Percentiles rank a stretch among this genome's conserved stretches.
These are phyloP conservation scores for Eufriesea mexicana DNA, from an alignment of 1,140 invertebrate genomes.

Conservation along the genomic window DNA sequence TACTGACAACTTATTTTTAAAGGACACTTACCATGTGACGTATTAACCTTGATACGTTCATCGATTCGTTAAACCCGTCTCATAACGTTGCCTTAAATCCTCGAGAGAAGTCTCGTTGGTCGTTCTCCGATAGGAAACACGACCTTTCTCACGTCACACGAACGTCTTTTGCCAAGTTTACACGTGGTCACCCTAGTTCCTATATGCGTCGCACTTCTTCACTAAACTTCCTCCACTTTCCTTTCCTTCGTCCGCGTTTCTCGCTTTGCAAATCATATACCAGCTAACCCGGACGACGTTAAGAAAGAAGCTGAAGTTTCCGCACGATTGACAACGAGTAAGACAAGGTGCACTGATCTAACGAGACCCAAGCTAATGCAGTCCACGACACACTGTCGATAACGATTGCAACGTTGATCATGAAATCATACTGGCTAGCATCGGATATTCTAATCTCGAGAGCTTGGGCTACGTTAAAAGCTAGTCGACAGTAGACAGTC, in stretches of 20 bases:
- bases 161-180: conserved; percentile 29
- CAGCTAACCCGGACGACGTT: background rate
- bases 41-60: conserved; percentile 53
- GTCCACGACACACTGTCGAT: background rate
- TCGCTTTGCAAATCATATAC: background rate
- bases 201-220: conserved; percentile 51
- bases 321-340: background rate
- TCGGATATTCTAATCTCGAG: background rate
- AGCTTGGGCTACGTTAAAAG: background rate
- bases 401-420: background rate
- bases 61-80: conserved; percentile 53
- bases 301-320: too few species aligned
- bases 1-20: background rate
- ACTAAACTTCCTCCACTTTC: conserved; percentile 51
- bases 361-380: background rate
- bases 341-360: conserved; percentile 23
- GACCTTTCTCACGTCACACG: conserved; percentile 41
- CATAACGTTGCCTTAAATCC: conserved; percentile 62
- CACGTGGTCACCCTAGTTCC: conserved; percentile 29
- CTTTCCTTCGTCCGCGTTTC: background rate
- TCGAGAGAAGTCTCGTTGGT: conserved; percentile 30
- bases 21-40: conserved; percentile 57
- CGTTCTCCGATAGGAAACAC: conserved; percentile 38
- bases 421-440: background rate
- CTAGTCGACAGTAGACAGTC: background rate